These are phyloP conservation scores for Zaprionus lineosus DNA, from an alignment of 2,888 invertebrate genomes.

Conservation along the genomic window DNA sequence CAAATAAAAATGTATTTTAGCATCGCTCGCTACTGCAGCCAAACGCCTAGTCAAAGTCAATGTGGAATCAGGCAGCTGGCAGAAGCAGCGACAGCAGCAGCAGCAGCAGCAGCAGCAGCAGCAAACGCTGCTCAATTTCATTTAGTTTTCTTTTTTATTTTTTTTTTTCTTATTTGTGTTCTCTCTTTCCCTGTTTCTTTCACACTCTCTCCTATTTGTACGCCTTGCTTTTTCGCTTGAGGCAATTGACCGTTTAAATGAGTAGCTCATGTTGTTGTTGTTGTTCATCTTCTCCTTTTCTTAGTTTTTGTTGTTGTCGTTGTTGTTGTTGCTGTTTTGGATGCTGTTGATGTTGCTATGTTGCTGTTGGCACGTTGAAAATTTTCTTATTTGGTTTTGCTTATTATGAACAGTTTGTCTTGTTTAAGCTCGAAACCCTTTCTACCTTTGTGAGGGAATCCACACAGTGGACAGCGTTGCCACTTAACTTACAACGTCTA, in stretches of 20 bases:
- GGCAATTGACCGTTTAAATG: slow-evolving; percentile 79
- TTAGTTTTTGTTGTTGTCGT: slow-evolving; percentile 14
- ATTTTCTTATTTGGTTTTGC: slow-evolving; percentile 45
- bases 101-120: slow-evolving; percentile 7
- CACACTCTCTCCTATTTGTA: slow-evolving; percentile 55
- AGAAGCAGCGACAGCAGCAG: too few species aligned
- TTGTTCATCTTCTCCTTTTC: too few species aligned
- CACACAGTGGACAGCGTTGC: slow-evolving; percentile 37
- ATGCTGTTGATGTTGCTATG: slow-evolving; percentile 13
- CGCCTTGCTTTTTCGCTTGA: slow-evolving; percentile 60
- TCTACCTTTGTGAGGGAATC: slow-evolving; percentile 37
- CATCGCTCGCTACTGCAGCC: slow-evolving; percentile 37
- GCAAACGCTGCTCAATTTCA: slow-evolving; percentile 42
- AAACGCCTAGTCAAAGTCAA: slow-evolving; percentile 46
- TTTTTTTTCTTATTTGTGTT: slow-evolving; percentile 29
- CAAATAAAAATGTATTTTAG: too few species aligned
- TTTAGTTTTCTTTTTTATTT: slow-evolving; percentile 44
- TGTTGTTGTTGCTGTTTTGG: slow-evolving; percentile 39
- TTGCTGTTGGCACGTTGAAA: slow-evolving; percentile 36
- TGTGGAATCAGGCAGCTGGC: slow-evolving; percentile 15
- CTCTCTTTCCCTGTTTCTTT: slow-evolving; percentile 29
- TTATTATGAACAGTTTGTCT: slow-evolving; percentile 36
- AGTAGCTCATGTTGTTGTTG: slow-evolving; percentile 33
- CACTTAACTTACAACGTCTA: slow-evolving; percentile 45
- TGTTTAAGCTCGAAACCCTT: slow-evolving; percentile 37